Evolutionary conservation across 2,797 vertebrate genomes (phyloP).

Genomic region (Oophaga sylvatica): DNA sequence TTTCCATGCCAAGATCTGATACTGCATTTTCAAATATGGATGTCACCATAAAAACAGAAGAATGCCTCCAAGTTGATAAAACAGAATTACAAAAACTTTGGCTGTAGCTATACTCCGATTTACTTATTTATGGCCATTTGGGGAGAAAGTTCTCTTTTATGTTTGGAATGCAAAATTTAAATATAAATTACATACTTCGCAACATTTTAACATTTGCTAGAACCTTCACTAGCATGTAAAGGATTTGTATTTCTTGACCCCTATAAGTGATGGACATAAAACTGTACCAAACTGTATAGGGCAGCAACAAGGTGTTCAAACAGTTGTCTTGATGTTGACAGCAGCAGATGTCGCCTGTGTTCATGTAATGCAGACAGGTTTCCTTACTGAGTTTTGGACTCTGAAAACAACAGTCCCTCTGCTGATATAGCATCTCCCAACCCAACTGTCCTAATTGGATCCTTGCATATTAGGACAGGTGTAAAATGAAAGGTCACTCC

Average conservation of each 20-base stretch:
- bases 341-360: slow-evolving; percentile 14
- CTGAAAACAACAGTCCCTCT: slow-evolving; percentile 91
- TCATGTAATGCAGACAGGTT: slow-evolving; percentile 47
- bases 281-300: not conserved
- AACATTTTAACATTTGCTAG: not conserved
- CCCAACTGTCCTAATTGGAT: slow-evolving; percentile 91
- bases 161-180: slow-evolving; percentile 10
- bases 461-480: slow-evolving; percentile 89
- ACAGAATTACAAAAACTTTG: not conserved
- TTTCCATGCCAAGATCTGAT: not conserved
- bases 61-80: not conserved
- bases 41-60: not conserved
- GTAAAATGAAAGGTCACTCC: slow-evolving; percentile 89
- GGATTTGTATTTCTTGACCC: not conserved
- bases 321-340: not conserved
- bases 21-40: not conserved
- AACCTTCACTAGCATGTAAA: not conserved
- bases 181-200: slow-evolving; percentile 1
- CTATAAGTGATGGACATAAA: not conserved
- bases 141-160: not conserved
- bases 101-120: not conserved
- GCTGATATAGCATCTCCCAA: slow-evolving; percentile 96
- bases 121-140: not conserved
- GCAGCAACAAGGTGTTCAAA: slow-evolving; percentile 11
- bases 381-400: slow-evolving; percentile 69